Conservation (phyloP, 1,140 invertebrate genomes). For the Helicorthomorpha holstii region DNA sequence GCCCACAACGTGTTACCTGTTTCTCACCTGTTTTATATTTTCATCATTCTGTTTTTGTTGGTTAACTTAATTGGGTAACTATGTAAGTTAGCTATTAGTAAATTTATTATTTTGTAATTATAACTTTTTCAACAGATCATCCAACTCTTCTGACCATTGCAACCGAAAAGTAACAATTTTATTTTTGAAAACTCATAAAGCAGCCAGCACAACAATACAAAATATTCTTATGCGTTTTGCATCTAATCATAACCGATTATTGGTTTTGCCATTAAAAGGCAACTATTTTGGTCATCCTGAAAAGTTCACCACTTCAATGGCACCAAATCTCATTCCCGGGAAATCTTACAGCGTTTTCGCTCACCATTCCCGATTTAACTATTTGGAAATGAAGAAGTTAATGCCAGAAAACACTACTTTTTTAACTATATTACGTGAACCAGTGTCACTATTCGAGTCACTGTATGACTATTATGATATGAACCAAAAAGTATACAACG, state of each 20-base stretch:
- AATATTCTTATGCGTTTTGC: slow-evolving; percentile 31
- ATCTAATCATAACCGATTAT: slow-evolving; percentile 19
- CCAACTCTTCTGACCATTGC: background rate
- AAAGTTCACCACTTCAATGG: background rate
- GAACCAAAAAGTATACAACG: background rate
- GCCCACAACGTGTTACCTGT: too few relatives aligned
- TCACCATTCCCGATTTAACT: background rate
- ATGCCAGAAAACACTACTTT: background rate
- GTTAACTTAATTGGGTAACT: too few relatives aligned
- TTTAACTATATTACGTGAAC: background rate
- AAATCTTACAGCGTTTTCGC: background rate
- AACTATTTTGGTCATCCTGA: slow-evolving; percentile 24
- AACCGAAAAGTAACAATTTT: slow-evolving; percentile 11
- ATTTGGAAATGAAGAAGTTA: background rate
- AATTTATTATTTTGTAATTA: background rate
- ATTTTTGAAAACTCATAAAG: slow-evolving; percentile 33
- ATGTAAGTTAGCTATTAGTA: too few relatives aligned
- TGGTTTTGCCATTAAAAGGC: slow-evolving; percentile 22
- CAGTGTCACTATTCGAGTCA: background rate
- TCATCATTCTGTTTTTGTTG: too few relatives aligned
- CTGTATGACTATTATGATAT: background rate
- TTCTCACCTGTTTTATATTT: too few relatives aligned
- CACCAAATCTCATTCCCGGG: background rate
- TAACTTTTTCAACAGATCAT: background rate
- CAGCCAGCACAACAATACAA: slow-evolving; percentile 29